phyloP scores from a whole-genome alignment of 2,113 vertebrate genomes.

The Cromileptes altivelis region DNA sequence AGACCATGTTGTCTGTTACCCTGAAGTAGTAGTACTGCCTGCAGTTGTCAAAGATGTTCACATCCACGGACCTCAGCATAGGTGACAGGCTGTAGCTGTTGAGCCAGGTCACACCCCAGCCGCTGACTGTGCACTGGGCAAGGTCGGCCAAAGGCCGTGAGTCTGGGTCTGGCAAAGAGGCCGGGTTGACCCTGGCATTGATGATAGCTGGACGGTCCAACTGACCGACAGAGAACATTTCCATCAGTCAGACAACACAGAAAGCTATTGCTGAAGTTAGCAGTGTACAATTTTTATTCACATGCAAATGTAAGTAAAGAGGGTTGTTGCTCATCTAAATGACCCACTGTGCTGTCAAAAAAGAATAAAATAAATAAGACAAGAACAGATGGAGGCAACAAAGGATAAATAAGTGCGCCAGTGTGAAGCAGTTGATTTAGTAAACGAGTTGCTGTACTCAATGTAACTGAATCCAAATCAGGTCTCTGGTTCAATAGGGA shows the following conservation, averaged over 20 bases:
- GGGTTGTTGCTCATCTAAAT: background rate
- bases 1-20: slow-evolving; percentile 85
- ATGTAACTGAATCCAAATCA: background rate
- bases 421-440: background rate
- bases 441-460: background rate
- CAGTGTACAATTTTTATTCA: background rate
- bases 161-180: slow-evolving; percentile 43
- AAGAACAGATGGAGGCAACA: background rate
- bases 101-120: slow-evolving; percentile 84
- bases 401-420: background rate
- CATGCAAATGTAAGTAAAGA: background rate
- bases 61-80: slow-evolving; percentile 79
- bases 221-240: slow-evolving; percentile 61
- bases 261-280: background rate
- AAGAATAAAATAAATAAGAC: background rate
- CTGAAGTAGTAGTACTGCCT: slow-evolving; percentile 82
- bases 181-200: slow-evolving; percentile 58
- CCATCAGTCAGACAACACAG: slow-evolving; percentile 11
- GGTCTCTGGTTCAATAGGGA: background rate
- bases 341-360: background rate
- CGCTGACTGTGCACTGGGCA: slow-evolving; percentile 80
- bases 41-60: slow-evolving; percentile 79
- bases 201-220: slow-evolving; percentile 76
- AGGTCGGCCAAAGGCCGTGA: slow-evolving; percentile 5
- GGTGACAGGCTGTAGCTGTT: slow-evolving; percentile 77